Evolutionary conservation across 2,113 vertebrate genomes (phyloP).

Genomic region (Alexandromys fortis): DNA sequence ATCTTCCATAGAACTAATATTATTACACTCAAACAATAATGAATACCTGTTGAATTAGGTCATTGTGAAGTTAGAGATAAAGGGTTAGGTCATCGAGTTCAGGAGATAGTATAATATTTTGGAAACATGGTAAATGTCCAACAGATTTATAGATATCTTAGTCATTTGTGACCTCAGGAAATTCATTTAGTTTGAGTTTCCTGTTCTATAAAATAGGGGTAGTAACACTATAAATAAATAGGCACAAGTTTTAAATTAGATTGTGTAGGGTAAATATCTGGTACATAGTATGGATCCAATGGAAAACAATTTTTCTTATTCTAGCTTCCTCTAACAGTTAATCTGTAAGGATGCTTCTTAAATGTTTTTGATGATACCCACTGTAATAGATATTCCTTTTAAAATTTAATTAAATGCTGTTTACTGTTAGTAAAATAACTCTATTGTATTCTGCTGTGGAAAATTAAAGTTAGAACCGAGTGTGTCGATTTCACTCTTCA

Average conservation of each 20-base stretch:
- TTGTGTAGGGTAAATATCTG: not conserved
- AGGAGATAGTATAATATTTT: not conserved
- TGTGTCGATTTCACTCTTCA: not conserved
- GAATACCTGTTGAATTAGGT: not conserved
- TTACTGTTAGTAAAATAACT: not conserved
- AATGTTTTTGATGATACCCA: not conserved
- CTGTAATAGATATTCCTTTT: not conserved
- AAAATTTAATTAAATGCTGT: conserved; percentile 5
- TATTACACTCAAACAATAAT: not conserved
- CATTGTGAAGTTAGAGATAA: not conserved
- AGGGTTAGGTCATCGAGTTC: not conserved
- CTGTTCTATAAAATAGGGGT: not conserved
- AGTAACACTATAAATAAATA: not conserved
- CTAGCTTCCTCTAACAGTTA: not conserved
- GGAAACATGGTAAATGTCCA: not conserved
- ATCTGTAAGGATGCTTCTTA: not conserved
- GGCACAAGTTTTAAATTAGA: not conserved
- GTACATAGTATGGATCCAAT: not conserved
- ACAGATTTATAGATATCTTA: not conserved
- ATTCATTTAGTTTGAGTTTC: not conserved
- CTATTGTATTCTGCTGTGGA: not conserved
- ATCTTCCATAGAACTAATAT: not conserved
- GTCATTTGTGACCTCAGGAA: not conserved
- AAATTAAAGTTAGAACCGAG: not conserved
- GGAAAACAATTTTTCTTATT: not conserved